phyloP scores from a whole-genome alignment of 2,888 invertebrate species.

The Caenorhabditis sp. region DNA sequence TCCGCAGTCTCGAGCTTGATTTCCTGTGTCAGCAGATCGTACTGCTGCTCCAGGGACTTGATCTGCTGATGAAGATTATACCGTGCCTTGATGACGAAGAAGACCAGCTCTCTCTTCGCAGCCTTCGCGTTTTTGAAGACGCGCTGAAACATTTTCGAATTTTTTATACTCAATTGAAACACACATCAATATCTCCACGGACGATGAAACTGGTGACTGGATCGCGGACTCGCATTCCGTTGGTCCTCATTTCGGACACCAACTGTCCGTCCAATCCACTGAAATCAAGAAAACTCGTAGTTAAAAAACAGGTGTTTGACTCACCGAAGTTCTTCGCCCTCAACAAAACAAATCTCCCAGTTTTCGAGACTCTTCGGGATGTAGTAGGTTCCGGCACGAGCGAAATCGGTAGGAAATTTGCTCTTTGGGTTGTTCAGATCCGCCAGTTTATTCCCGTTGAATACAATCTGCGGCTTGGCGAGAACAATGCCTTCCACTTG shows the following conservation, averaged over 20 bases:
- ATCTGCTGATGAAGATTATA: conserved; percentile 43
- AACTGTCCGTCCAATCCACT: conserved; percentile 24
- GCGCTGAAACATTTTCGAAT: not conserved
- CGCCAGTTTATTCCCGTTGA: conserved; percentile 1
- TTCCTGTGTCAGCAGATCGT: conserved; percentile 51
- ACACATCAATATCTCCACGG: conserved; percentile 14
- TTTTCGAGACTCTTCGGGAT: conserved; percentile 17
- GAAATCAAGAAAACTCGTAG: not conserved
- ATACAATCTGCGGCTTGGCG: conserved; percentile 22
- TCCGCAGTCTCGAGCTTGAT: conserved; percentile 19
- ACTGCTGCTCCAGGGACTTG: conserved; percentile 48
- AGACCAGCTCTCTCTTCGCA: conserved; percentile 18
- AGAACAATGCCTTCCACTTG: conserved; percentile 36
- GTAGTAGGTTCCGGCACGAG: conserved; percentile 21
- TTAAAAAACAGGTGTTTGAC: not conserved
- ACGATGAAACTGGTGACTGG: not conserved
- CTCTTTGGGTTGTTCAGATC: conserved; percentile 10
- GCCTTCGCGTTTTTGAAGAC: conserved; percentile 34
- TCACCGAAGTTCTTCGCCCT: conserved; percentile 27
- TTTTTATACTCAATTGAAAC: too few relatives aligned
- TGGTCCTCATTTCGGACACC: conserved; percentile 7
- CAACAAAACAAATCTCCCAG: conserved; percentile 32
- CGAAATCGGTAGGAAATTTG: conserved; percentile 33
- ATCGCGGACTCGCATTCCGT: conserved; percentile 12
- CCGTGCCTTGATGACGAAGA: conserved; percentile 26